A percentile compares a stretch with the other conserved stretches of the same genome.
Evolutionary conservation across 2,113 vertebrate genomes (phyloP).

Genomic region (Brachypodius melanocephalos): DNA sequence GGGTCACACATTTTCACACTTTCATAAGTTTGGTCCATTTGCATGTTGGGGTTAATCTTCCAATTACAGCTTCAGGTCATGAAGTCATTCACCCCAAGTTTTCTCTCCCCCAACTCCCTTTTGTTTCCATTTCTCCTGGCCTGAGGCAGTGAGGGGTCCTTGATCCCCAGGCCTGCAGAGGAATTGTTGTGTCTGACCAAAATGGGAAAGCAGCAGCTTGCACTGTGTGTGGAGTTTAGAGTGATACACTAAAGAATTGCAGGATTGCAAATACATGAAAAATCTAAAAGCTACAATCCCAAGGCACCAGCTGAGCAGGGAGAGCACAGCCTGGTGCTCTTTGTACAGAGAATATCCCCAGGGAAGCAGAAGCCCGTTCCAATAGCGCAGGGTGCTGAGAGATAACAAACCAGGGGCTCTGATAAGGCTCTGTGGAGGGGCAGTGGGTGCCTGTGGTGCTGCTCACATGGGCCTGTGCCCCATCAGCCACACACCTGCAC

Average conservation of each 20-base stretch:
- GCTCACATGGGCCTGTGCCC: neutral
- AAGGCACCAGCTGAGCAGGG: neutral
- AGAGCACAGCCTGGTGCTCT: neutral
- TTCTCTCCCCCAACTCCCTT: neutral
- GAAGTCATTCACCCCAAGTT: neutral
- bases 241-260: neutral
- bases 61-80: neutral
- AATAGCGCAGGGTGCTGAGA: fast-evolving
- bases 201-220: neutral
- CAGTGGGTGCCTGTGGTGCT: fast-evolving
- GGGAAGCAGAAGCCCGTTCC: neutral
- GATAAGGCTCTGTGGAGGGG: neutral
- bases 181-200: neutral
- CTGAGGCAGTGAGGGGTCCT: neutral
- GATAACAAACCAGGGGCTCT: neutral
- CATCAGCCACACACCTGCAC: fast-evolving
- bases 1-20: fast-evolving
- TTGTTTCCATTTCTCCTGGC: fast-evolving
- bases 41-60: neutral
- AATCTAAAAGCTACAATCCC: neutral
- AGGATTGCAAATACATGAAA: neutral
- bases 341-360: neutral
- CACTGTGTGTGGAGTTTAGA: neutral
- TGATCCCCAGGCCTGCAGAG: neutral
- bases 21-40: neutral